These are phyloP conservation scores for Agapornis roseicollis DNA, from an alignment of 2,113 vertebrate genomes.

Conservation along the genomic window DNA sequence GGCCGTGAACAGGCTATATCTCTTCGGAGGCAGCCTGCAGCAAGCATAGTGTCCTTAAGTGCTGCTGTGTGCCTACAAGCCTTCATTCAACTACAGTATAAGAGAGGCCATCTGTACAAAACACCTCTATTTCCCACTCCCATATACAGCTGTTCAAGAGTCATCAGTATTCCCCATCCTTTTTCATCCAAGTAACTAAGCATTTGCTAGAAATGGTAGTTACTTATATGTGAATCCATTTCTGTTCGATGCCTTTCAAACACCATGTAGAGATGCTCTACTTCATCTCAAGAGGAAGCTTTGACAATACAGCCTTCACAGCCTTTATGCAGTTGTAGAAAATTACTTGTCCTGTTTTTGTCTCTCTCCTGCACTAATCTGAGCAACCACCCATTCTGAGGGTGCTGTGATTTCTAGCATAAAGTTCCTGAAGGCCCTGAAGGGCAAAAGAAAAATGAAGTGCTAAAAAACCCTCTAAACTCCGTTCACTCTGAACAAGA, in stretches of 20 bases:
- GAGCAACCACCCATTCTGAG: neutral
- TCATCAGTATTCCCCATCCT: neutral
- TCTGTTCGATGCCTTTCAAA: neutral
- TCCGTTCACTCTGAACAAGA: neutral
- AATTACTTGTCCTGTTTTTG: neutral
- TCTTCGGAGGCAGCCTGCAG: neutral
- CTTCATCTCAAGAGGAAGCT: neutral
- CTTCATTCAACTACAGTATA: neutral
- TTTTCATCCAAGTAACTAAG: neutral
- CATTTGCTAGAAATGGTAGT: neutral
- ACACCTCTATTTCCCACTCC: neutral
- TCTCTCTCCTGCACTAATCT: neutral
- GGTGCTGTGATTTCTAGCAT: neutral
- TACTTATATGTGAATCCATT: neutral
- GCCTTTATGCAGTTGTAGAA: neutral
- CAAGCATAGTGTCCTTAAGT: neutral
- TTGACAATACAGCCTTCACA: neutral
- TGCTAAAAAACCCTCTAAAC: neutral
- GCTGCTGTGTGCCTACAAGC: neutral
- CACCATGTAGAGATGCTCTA: neutral
- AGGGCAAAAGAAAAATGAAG: neutral
- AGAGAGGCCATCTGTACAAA: neutral
- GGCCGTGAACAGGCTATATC: neutral
- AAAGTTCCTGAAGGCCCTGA: neutral
- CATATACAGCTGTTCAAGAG: neutral